Base-by-base conservation (phyloP, 1,140 invertebrate species). In the Myzus persicae region DNA sequence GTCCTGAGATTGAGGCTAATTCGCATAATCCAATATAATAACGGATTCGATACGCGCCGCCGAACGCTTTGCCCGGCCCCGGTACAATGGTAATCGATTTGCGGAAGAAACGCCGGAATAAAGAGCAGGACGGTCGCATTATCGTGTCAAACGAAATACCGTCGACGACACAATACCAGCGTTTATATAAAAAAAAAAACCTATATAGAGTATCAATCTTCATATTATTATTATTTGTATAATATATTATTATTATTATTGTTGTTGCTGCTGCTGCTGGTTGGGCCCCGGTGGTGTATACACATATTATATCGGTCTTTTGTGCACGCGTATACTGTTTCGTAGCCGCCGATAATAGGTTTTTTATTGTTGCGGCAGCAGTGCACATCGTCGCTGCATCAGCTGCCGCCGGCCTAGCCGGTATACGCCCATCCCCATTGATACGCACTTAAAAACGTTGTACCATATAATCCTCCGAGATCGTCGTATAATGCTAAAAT, bases 311-410 rank as follows among this genome's bases (percentile, higher is more conserved):
- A 76, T 76, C 59, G 31, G 59, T 76, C 59, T 76, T 76, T 76
- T 76, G 59, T 76, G 59, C 59, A 76, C 59, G 59, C 59, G 59
- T 76, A 76, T 76, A 76, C 59, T 76, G 59, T 76, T 76, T 24
- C 48, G 14, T 59, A 38, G 88, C 9, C 88, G 51, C 24, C 91
- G 91, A 93, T 93, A 93, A 93, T 93, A 93, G 91, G 91, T 93
- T 93, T 93, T 93, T 93, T 93, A 93, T 93, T 93, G 91, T 93
- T 85, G 91, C 90, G 67, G 90, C 59, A 76, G 42, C 84, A n/a
- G 6, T 24, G 36, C 51, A 31, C 36, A 51, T 36, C 24, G 36
- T 9, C 40, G 76, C 18, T 38, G 22, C 22, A 40, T 82, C 91
- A 92, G 91, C 91, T 92, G 91, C 44, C 67, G 40, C 89, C 90